Conservation (phyloP, 2,888 invertebrate species). For the Thyatira batis region DNA sequence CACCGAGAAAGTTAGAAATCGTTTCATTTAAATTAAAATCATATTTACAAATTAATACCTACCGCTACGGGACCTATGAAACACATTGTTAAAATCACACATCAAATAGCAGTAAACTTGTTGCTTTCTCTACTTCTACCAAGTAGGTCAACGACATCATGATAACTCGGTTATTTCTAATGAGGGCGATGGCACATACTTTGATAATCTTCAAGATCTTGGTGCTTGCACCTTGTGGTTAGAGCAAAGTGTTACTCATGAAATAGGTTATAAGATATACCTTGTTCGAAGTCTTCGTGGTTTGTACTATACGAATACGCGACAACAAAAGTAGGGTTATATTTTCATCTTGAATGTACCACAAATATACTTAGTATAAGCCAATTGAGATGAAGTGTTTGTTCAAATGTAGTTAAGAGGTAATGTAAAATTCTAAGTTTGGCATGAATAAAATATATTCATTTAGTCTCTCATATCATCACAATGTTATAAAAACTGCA, state of each 20-base stretch:
- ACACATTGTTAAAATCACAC: not conserved
- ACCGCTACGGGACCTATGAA: not conserved
- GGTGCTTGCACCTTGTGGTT: not conserved
- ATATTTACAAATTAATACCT: not conserved
- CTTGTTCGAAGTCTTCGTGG: not conserved
- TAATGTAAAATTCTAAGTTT: no score
- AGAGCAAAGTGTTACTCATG: not conserved
- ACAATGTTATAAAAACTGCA: no score
- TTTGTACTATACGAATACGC: not conserved
- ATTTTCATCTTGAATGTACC: no score
- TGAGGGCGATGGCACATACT: not conserved
- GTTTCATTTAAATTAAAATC: no score
- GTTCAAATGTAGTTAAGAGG: no score
- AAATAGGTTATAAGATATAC: not conserved
- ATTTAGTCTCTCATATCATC: no score
- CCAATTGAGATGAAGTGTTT: no score
- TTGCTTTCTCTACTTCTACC: constrained; percentile 7
- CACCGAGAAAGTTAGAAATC: no score
- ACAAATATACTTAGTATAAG: no score
- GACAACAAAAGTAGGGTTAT: no score
- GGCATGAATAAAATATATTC: no score
- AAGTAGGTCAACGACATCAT: not conserved
- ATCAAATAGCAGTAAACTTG: not conserved
- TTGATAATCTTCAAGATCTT: not conserved
- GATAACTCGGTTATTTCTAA: not conserved